Evolutionary conservation across 37 sponge, comb jelly and placozoan genomes (phyloP), one percentile per base, ranked within the genome.

Genomic region (Hormiphora californensis): DNA sequence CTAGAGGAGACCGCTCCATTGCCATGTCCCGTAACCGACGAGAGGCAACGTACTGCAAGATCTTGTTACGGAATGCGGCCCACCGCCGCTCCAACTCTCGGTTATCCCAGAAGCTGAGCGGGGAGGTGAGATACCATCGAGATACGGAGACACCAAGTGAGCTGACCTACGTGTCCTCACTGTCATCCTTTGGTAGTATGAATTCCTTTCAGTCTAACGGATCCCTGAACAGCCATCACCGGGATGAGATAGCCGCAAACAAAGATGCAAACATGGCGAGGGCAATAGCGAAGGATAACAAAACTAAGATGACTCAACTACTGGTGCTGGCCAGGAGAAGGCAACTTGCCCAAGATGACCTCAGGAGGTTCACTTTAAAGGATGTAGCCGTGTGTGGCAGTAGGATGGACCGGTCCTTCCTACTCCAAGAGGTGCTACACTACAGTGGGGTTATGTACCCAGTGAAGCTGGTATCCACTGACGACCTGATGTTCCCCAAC

Each of bases 1-100:
- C 67, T 17, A 35, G 67, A 25, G 67, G 67, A 38, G 67, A 65
- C 36, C 21, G 67, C 11, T 65, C 67, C 37, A 35, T 65, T 35
- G 36, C 67, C 67, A 65, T 65, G 67, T 65, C 67, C 37, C 67
- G 67, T 25, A 65, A 65, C 67, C 21, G 67, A 65, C 33, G 67
- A 5, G 67, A 65, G 17, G 67, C 67, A 11, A 65, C 67, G 38
- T 65, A 65, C 67, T 65, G 67, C 37, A 65, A 65, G 38, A 36
- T 36, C 37, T 39, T 65, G 36, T 39, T 65, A 8, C 67, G 67
- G 36, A 65, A 65, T 17, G 67, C 67, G 1, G 67, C 67, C 11
- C 67, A 65, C 67, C 33, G 67, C 4, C 67, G 67, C 7, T 36
- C 38, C 17, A 38, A 35, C 67, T 65, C 67, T 2, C 3, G 67